Evolutionary conservation across 1,140 invertebrate species (phyloP).

Genomic region (Drosophila ficusphila): DNA sequence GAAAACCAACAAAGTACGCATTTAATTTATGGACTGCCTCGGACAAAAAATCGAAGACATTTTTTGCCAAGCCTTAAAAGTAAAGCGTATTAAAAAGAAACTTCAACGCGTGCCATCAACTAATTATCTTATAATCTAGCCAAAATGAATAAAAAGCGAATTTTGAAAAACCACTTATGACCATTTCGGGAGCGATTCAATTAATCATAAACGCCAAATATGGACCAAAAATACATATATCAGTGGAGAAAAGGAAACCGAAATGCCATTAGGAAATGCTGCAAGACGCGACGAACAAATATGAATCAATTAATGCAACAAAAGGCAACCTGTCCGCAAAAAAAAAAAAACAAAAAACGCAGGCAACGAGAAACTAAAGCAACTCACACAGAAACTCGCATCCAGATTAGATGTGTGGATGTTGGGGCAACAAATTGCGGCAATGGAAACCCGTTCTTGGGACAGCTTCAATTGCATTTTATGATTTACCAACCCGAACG

Average conservation of each 20-base stretch:
- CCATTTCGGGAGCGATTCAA: slow-evolving; percentile 62
- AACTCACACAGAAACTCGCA: slow-evolving; percentile 1
- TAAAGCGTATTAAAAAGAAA: slow-evolving; percentile 24
- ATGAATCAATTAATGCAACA: slow-evolving; percentile 80
- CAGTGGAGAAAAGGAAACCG: slow-evolving; percentile 40
- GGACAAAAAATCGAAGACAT: neutral
- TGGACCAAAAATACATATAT: slow-evolving; percentile 42
- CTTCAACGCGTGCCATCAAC: slow-evolving; percentile 22
- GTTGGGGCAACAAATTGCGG: slow-evolving; percentile 61
- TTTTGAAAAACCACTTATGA: slow-evolving; percentile 17
- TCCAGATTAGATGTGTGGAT: slow-evolving; percentile 14
- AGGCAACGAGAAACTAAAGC: no score
- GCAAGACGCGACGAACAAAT: slow-evolving; percentile 62
- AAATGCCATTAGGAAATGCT: slow-evolving; percentile 56
- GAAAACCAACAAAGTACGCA: slow-evolving; percentile 17
- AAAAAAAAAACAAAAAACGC: neutral
- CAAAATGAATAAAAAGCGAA: slow-evolving; percentile 29
- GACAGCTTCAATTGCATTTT: slow-evolving; percentile 76
- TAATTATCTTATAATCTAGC: slow-evolving; percentile 49
- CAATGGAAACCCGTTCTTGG: slow-evolving; percentile 68
- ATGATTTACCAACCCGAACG: slow-evolving; percentile 52
- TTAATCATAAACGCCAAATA: slow-evolving; percentile 70
- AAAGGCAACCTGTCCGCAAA: slow-evolving; percentile 64
- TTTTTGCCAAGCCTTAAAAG: slow-evolving; percentile 19
- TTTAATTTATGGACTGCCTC: neutral